A percentile compares a stretch with the other conserved stretches of the same genome.
Evolutionary conservation across 2,113 vertebrate genomes (phyloP).

Genomic region (Panthera tigris): DNA sequence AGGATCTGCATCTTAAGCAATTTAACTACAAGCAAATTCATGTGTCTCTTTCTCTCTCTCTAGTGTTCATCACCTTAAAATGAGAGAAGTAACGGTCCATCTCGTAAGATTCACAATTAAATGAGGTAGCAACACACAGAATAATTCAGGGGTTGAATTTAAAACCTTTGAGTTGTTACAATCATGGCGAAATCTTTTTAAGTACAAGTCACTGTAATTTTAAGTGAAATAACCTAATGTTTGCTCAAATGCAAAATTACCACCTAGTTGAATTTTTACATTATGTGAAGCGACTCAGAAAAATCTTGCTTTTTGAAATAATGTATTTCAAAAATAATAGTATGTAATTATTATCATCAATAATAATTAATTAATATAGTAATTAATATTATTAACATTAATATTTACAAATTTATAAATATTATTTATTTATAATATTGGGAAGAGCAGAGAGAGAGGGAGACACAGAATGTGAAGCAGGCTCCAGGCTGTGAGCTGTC

Average conservation of each 20-base stretch:
- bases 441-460: too few species aligned
- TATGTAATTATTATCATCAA: too few species aligned
- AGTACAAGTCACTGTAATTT: neutral
- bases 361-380: too few species aligned
- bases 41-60: neutral
- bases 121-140: rapidly evolving
- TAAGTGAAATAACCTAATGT: neutral
- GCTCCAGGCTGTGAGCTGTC: too few species aligned
- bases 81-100: neutral
- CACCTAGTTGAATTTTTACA: neutral
- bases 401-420: too few species aligned
- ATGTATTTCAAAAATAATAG: neutral
- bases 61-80: neutral
- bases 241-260: neutral
- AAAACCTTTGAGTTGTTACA: neutral
- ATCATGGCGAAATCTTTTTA: neutral
- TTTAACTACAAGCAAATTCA: neutral
- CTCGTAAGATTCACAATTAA: neutral
- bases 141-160: neutral
- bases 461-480: too few species aligned
- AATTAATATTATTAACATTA: too few species aligned
- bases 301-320: neutral
- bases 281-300: neutral
- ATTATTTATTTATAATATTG: too few species aligned
- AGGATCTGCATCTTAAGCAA: neutral